These are phyloP conservation scores for Halotydeus destructor DNA, from an alignment of 1,140 invertebrate genomes.

Conservation along the genomic window DNA sequence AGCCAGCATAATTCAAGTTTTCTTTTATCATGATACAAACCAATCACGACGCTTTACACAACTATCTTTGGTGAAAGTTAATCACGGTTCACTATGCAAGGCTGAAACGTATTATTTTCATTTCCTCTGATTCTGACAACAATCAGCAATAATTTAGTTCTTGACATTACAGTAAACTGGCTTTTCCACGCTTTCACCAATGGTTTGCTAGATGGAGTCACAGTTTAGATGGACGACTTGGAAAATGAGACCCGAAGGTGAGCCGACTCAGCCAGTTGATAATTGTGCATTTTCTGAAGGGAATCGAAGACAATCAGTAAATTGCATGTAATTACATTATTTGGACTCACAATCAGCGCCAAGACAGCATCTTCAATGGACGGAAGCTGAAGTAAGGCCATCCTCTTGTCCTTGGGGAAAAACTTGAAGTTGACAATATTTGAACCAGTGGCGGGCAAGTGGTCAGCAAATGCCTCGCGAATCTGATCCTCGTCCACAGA, in stretches of 20 bases:
- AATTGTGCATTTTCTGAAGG: slow-evolving; percentile 81
- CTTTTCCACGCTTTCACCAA: no score
- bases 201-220: no score
- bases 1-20: no score
- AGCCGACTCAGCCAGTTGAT: slow-evolving; percentile 76
- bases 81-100: no score
- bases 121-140: no score
- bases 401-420: slow-evolving; percentile 75
- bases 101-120: no score
- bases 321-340: slow-evolving; percentile 14
- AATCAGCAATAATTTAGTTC: no score
- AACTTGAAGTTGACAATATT: slow-evolving; percentile 19
- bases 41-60: no score
- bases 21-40: no score
- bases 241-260: slow-evolving; percentile 85
- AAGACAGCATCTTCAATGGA: slow-evolving; percentile 84
- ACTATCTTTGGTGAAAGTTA: no score
- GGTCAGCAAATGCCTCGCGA: slow-evolving; percentile 14
- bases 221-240: slow-evolving; percentile 71
- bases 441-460: slow-evolving; percentile 13
- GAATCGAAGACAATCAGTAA: slow-evolving; percentile 15
- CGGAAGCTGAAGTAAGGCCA: slow-evolving; percentile 90
- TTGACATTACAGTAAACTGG: no score
- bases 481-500: slow-evolving; percentile 19
- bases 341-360: slow-evolving; percentile 59